Evolutionary conservation across 2,888 invertebrate species (phyloP), one percentile per base, ranked within the genome.

Genomic region (Drosophila paramelanica): DNA sequence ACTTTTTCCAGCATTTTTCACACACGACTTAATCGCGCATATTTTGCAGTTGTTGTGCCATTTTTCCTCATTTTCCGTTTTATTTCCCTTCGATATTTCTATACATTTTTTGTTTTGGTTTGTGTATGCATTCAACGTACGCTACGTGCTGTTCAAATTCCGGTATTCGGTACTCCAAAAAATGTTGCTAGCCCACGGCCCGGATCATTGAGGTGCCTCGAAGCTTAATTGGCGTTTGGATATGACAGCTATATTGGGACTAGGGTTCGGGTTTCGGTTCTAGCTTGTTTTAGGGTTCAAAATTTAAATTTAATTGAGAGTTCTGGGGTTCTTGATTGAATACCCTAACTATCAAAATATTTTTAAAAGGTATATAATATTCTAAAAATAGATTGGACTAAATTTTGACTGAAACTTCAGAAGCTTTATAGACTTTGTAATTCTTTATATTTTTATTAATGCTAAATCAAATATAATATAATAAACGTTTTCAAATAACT

Each of bases 141-240:
- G 61, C 67, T 59, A 71, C 73, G 73, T 71, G 64, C 57, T 33
- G 57, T 58, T 60, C 31, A 39, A 61, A 57, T 39, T 42, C 53
- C 41, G 39, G 25, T 14, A 55, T 13, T 45, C 5, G 10, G 5
- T 47, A 58, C 43, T 23, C 42, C 14, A 49, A 36, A 51, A 56
- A 42, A 47, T 46, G n/a, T 10, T 52, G 13, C 3, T 46, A 25
- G 58, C 55, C 46, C 53, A 36, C 42, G 50, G 74, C 50, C 58
- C 67, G 74, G 67, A 67, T 83, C 67, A 57, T 66, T 60, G 83
- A 79, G 80, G 68, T 76, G 71, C 39, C 83, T 45, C 66, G 23
- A 70, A 66, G 74, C 77, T 74, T 88, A 85, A 85, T 85, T 85
- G 85, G 73, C 88, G 86, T 86, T 86, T 75, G 71, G 83, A 83